phyloP scores from a whole-genome alignment of 2,888 invertebrate genomes.

The Athalia cordata region DNA sequence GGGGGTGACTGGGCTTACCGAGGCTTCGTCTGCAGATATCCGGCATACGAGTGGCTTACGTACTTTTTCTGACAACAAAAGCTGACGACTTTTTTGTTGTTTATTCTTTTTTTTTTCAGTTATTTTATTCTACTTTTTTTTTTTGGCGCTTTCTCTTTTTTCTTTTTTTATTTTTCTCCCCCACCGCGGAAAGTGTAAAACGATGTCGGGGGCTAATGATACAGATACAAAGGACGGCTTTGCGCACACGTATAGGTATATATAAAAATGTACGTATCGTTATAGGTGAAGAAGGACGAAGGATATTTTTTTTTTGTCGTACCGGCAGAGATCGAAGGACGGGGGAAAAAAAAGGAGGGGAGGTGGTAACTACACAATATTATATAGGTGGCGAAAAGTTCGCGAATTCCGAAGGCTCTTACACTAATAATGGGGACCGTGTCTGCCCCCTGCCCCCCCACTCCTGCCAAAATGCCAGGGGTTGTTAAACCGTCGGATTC shows the following conservation, averaged over 20 bases:
- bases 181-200: constrained; percentile 31
- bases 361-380: neutral
- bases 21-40: constrained; percentile 1
- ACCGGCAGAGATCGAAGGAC: constrained; percentile 1
- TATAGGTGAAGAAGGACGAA: neutral
- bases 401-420: constrained; percentile 9
- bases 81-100: constrained; percentile 25
- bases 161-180: no score
- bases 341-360: neutral
- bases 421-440: neutral
- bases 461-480: neutral
- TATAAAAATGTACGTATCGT: neutral
- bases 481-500: neutral
- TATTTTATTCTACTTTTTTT: no score
- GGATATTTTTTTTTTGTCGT: neutral
- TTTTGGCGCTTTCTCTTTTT: no score
- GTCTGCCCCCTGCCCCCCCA: no score
- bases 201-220: constrained; percentile 38
- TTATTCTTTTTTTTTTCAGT: no score
- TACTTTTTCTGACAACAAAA: constrained; percentile 21
- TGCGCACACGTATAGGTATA: neutral
- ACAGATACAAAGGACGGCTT: constrained; percentile 10
- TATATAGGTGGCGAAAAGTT: constrained; percentile 10
- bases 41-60: constrained; percentile 28
- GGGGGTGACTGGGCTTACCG: no score